phyloP scores from a whole-genome alignment of 2,888 invertebrate genomes.

The Ecliptopera silaceata region DNA sequence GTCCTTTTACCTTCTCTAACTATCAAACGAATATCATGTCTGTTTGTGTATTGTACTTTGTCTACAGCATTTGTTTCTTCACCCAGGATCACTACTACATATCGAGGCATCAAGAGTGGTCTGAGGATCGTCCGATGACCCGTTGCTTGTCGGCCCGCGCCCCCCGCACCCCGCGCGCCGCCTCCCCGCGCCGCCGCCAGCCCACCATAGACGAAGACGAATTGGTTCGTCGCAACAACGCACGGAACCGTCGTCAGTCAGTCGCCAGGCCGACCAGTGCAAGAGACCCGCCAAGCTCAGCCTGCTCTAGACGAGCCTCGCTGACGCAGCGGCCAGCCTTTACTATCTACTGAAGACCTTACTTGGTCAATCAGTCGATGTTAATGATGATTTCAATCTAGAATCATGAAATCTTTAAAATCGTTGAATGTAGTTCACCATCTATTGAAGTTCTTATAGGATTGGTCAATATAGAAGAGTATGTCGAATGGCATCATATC shows the following conservation, averaged over 20 bases:
- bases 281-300: conserved; percentile 60
- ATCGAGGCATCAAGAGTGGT: conserved; percentile 62
- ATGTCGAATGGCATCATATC: not conserved
- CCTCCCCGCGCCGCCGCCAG: conserved; percentile 55
- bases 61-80: conserved; percentile 23
- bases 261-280: conserved; percentile 63
- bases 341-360: conserved; percentile 53
- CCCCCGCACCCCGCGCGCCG: conserved; percentile 56
- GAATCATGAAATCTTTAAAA: too few species aligned
- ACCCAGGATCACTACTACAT: conserved; percentile 67
- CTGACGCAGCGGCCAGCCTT: conserved; percentile 74
- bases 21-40: not conserved
- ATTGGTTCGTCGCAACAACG: conserved; percentile 61
- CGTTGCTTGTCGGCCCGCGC: conserved; percentile 68
- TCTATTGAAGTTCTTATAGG: conserved; percentile 48
- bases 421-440: too few species aligned
- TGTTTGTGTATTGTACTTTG: not conserved
- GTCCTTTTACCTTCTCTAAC: not conserved
- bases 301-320: conserved; percentile 63
- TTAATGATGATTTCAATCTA: too few species aligned
- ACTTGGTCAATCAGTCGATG: not conserved
- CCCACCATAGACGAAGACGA: conserved; percentile 50
- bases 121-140: conserved; percentile 63
- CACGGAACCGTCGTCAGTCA: conserved; percentile 61
- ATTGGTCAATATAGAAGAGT: not conserved